A percentile compares a stretch with the other conserved stretches of the same genome.
Conservation (phyloP, 2,113 vertebrate genomes). For the Phalacrocorax brasilianus region DNA sequence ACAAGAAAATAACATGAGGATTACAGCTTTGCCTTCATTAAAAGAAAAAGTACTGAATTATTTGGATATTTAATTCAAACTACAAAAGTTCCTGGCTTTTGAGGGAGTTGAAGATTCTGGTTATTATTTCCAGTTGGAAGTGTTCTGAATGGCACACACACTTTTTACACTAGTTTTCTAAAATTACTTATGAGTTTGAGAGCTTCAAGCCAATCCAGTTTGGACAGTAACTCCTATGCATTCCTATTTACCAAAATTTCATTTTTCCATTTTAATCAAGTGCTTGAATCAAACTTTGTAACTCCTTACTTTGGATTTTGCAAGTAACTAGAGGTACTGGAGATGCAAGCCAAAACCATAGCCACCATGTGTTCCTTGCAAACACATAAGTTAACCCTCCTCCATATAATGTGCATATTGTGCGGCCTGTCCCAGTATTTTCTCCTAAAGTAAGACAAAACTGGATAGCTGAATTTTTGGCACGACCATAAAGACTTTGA, state of each 20-base stretch:
- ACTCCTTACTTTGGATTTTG: neutral
- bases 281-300: neutral
- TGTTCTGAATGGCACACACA: neutral
- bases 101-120: neutral
- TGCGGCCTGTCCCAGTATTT: neutral
- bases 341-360: neutral
- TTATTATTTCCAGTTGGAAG: neutral
- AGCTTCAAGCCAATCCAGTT: neutral
- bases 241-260: neutral
- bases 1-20: neutral
- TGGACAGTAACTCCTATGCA: neutral
- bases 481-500: neutral
- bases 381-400: neutral
- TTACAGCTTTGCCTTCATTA: neutral
- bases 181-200: neutral
- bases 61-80: neutral
- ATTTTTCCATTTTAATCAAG: neutral
- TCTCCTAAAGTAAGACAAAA: neutral
- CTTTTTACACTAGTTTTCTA: neutral
- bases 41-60: neutral
- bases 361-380: neutral
- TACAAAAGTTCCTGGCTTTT: neutral
- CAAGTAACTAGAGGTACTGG: neutral
- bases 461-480: neutral
- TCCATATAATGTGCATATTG: accelerated